Percentiles rank a stretch among this genome's conserved stretches.
Evolutionary conservation across 2,888 invertebrate genomes (phyloP).

Genomic region (Melieria crassipennis): DNA sequence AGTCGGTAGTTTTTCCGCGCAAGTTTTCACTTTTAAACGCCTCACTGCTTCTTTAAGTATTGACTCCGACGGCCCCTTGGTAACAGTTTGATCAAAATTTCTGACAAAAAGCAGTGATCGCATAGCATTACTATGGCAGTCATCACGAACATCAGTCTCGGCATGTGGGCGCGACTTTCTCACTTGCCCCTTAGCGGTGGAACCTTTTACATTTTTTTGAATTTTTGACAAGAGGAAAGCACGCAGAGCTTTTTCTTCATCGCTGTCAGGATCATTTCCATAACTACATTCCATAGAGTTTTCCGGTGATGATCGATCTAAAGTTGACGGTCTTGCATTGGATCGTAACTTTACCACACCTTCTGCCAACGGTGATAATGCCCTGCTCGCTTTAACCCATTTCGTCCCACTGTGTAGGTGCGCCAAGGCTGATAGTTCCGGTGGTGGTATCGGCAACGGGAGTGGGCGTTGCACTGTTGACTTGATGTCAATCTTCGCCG

Average conservation of each 20-base stretch:
- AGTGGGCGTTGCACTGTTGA: not conserved
- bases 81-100: too few species aligned
- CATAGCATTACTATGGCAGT: not conserved
- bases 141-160: too few species aligned
- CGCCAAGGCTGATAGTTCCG: not conserved
- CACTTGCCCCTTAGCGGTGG: slow-evolving; percentile 44
- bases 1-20: not conserved
- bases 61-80: slow-evolving; percentile 43
- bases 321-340: too few species aligned
- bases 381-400: too few species aligned
- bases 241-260: slow-evolving; percentile 50
- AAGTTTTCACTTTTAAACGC: slow-evolving; percentile 48
- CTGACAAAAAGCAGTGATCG: too few species aligned
- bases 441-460: slow-evolving; percentile 2
- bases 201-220: slow-evolving; percentile 41
- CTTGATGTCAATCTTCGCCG: not conserved
- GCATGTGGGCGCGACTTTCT: slow-evolving; percentile 31
- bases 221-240: slow-evolving; percentile 53
- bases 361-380: too few species aligned
- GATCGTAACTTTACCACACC: too few species aligned
- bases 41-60: slow-evolving; percentile 63
- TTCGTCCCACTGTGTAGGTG: too few species aligned
- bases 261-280: too few species aligned
- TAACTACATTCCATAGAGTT: too few species aligned
- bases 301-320: too few species aligned